phyloP scores from a whole-genome alignment of 1,140 invertebrate genomes.

The Scaptomyza montana region DNA sequence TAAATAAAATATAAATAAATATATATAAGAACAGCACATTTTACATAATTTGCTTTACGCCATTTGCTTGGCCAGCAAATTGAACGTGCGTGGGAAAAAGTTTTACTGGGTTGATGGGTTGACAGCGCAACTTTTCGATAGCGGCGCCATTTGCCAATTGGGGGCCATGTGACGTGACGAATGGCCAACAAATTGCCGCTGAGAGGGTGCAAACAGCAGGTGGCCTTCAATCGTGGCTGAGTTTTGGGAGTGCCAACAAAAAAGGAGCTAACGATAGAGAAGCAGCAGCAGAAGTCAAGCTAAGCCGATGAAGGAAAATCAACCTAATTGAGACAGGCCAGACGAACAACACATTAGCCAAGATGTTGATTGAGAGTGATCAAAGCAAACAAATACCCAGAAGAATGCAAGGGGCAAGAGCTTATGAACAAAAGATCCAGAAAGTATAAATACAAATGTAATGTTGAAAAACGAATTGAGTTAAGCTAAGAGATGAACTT shows the following conservation, averaged over 20 bases:
- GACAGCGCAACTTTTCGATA: constrained; percentile 27
- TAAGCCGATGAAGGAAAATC: constrained; percentile 26
- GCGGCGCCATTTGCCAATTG: constrained; percentile 58
- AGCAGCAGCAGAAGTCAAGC: constrained; percentile 29
- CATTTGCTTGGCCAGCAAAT: constrained; percentile 50
- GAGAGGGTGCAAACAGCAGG: constrained; percentile 38
- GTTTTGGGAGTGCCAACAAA: background rate
- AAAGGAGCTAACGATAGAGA: constrained; percentile 23
- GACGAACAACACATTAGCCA: background rate
- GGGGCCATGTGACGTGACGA: constrained; percentile 17
- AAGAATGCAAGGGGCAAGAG: background rate
- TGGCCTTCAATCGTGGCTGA: constrained; percentile 17
- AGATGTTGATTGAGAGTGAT: constrained; percentile 10
- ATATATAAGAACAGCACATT: constrained; percentile 62
- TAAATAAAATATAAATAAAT: constrained; percentile 12
- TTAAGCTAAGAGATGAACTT: no score
- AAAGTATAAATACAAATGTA: no score
- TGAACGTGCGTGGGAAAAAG: constrained; percentile 72
- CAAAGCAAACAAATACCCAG: background rate
- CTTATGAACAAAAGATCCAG: no score
- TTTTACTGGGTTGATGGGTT: constrained; percentile 45
- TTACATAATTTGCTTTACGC: constrained; percentile 68
- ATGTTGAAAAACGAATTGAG: no score
- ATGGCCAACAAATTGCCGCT: constrained; percentile 28
- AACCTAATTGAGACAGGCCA: constrained; percentile 32